These are phyloP conservation scores for Batillaria attramentaria DNA, from an alignment of 1,140 invertebrate genomes.

Conservation along the genomic window DNA sequence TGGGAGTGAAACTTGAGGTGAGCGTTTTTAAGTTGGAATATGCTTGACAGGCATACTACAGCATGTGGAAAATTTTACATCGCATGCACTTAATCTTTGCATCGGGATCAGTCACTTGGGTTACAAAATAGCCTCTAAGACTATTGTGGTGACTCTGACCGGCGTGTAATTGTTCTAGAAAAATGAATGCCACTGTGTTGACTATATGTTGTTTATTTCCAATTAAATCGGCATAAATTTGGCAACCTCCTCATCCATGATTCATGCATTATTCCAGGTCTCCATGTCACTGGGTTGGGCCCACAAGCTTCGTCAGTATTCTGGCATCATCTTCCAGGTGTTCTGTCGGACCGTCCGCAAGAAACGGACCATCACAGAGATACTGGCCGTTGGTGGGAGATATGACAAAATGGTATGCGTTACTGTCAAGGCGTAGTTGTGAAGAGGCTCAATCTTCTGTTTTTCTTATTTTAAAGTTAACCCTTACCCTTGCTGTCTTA, in stretches of 20 bases:
- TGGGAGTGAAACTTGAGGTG: constrained; percentile 82
- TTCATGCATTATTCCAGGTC: constrained; percentile 42
- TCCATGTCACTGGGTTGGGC: constrained; percentile 78
- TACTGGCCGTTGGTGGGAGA: constrained; percentile 79
- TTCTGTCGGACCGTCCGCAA: constrained; percentile 78
- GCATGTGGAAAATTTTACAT: too few relatives aligned
- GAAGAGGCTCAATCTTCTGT: background rate
- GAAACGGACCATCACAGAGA: constrained; percentile 74
- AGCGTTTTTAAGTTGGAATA: background rate
- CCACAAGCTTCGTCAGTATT: constrained; percentile 78
- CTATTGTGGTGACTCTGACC: too few relatives aligned
- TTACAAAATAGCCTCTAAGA: too few relatives aligned
- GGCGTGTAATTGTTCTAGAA: background rate
- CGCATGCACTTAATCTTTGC: too few relatives aligned
- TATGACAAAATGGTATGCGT: constrained; percentile 74
- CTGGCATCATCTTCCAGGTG: constrained; percentile 83
- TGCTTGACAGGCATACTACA: too few relatives aligned
- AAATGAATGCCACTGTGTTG: background rate
- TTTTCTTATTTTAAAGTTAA: background rate
- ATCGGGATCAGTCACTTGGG: too few relatives aligned
- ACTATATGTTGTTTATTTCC: background rate
- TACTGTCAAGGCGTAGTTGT: background rate
- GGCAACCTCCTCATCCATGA: background rate
- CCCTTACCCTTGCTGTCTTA: background rate
- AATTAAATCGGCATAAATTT: background rate